Conservation (phyloP, 2,888 invertebrate genomes). For the Scelioninae gen. 2 region DNA sequence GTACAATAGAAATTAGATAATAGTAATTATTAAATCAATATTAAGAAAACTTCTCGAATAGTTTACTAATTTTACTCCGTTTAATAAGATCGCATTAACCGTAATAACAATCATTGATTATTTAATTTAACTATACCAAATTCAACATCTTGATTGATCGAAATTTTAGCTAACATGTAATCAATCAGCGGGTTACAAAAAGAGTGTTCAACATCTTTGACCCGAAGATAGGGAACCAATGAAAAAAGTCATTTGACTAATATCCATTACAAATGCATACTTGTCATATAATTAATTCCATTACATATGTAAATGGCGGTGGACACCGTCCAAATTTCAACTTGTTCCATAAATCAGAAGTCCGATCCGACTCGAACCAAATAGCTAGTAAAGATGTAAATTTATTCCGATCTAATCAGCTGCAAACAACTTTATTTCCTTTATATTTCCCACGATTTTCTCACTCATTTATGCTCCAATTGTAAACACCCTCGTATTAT, state of each 20-base stretch:
- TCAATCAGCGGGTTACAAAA: slow-evolving; percentile 2
- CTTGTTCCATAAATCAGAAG: slow-evolving; percentile 38
- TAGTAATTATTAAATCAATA: too few species aligned
- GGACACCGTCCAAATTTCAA: slow-evolving; percentile 33
- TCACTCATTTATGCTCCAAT: background rate
- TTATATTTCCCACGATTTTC: slow-evolving; percentile 32
- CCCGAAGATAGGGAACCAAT: background rate
- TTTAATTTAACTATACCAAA: background rate
- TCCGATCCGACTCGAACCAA: slow-evolving; percentile 21
- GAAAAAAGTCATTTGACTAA: slow-evolving; percentile 32
- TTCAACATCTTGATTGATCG: slow-evolving; percentile 6
- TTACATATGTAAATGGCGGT: slow-evolving; percentile 36
- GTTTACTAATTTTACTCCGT: too few species aligned
- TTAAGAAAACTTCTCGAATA: too few species aligned
- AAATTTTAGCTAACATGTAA: slow-evolving; percentile 3
- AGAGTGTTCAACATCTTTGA: slow-evolving; percentile 16
- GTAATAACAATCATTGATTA: too few species aligned
- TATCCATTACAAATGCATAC: slow-evolving; percentile 10
- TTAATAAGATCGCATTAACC: too few species aligned
- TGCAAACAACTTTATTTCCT: slow-evolving; percentile 40
- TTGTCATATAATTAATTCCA: slow-evolving; percentile 35
- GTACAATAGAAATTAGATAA: too few species aligned
- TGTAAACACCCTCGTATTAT: background rate
- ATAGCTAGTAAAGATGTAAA: slow-evolving; percentile 40
- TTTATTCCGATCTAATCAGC: slow-evolving; percentile 47